Conservation (phyloP, 2,797 vertebrate genomes). For the Taeniopygia guttata region DNA sequence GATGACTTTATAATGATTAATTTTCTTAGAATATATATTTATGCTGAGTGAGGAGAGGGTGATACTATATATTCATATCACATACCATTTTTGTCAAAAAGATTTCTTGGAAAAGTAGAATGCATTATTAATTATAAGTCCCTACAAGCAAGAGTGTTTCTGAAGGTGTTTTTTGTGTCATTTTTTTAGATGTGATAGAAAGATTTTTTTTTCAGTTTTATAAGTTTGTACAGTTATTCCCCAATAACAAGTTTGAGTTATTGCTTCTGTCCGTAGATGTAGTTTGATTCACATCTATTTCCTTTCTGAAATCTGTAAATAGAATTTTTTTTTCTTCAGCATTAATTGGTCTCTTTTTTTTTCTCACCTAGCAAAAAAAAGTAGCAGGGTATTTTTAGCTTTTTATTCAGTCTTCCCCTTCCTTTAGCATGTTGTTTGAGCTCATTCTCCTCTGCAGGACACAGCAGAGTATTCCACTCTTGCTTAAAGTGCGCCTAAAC, state of each 20-base stretch:
- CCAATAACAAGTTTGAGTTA: background rate
- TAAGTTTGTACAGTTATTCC: background rate
- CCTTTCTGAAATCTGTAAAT: background rate
- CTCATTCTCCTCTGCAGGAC: background rate
- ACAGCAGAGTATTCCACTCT: background rate
- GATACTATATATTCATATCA: background rate
- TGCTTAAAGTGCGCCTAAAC: background rate
- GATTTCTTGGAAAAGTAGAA: background rate
- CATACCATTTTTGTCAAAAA: background rate
- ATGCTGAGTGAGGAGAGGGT: background rate
- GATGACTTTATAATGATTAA: background rate
- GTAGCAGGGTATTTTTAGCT: background rate
- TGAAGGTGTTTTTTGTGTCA: background rate
- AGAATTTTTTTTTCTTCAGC: background rate
- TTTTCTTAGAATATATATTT: background rate
- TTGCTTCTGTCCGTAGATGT: background rate
- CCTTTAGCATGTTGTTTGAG: background rate
- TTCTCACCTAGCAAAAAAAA: background rate
- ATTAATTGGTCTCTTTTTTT: background rate
- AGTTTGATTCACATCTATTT: background rate
- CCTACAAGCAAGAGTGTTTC: background rate
- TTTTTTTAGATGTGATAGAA: background rate
- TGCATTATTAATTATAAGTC: background rate
- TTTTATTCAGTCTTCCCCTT: background rate
- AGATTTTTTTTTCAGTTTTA: background rate